Base-by-base conservation (phyloP, 2,797 vertebrate genomes). In the Danio kyathit region DNA sequence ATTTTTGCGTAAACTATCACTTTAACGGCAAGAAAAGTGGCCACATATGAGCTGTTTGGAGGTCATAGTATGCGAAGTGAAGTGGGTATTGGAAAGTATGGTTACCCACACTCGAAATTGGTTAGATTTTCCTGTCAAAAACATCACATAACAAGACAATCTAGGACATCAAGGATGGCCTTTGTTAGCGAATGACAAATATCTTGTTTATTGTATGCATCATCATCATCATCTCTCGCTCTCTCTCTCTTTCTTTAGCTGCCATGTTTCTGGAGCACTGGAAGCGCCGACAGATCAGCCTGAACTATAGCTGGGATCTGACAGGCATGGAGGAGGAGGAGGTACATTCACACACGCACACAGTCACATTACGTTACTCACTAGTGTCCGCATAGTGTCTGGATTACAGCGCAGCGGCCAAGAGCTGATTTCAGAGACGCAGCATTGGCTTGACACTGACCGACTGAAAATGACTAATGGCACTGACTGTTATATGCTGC, bases 241-340 rank as follows among this genome's bases (percentile, higher is more conserved):
- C 2, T 56, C 49, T 43, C 2, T 56, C 49, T 43, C 54, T 60
- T 12, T 46, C 46, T 70, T 17, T 66, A 99, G 98, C 96, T 4
- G 97, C 97, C 74, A 94, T 97, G 91, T 99, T 99, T 90, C 93
- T 99, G 80, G 97, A 99, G 88, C 95, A 97, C 77, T 99, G 98
- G 98, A 99, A 99, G 81, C 95, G 97, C 59, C 92, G 97, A 8
- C 98, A 99, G 91, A 99, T 97, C 93, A 96, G 95, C 79, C 75
- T 99, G 86, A 95, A 92, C 88, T 97, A 98, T 92, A 97, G 96
- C 83, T 99, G 98, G 98, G 97, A 99, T 89, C 92, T 99, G 85
- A 98, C 96, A 2, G 97, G 97, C 57, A 92, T 99, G 13, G 98
- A 99, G 76, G 98, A 99, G 12, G 97, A 99, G 80, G 97, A 99